Evolutionary conservation across 2,888 invertebrate species (phyloP), one percentile per base, ranked within the genome.

Genomic region (Dinocampus coccinellae): DNA sequence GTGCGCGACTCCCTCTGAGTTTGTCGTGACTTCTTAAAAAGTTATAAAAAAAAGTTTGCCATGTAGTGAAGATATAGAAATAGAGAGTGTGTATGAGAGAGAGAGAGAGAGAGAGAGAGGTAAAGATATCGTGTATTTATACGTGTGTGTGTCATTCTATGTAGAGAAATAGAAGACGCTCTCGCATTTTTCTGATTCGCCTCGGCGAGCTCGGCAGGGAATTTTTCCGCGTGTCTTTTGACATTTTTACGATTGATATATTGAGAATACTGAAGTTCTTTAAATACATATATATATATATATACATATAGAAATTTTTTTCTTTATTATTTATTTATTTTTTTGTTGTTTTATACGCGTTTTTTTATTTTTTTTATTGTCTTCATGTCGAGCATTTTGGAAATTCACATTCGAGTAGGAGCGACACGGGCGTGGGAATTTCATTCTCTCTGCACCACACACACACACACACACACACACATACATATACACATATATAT

Each of bases 1-100:
- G 83, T 83, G 79, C 78, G 79, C 79, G 81, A 78, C 80, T 82
- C 79, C 74, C 78, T 77, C 78, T 69, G 80, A 83, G 80, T 85
- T 84, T 82, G 79, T 80, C 78, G 79, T 78, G 81, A 81, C 82
- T 83, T 82, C 79, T 81, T 79, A 80, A 80, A 82, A 83, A 84
- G 81, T 81, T 78, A 77, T 81, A 80, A 84, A 83, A 81, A 79
- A 78, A n/a, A n/a, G 78, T 76, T 75, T 68, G 71, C 76, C 74
- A 20, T 47, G 16, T 20, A 47, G 47, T 47, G 16, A 47, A 47
- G 47, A 47, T 9, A 39, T 2, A 13, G 13, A n/a, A n/a, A n/a
- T 4, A 1, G 39, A 39, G 39, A 39, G 39, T 39, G 39, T n/a
- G n/a, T 39, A n/a, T 11, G 60, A 60, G 9, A 20, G 60, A 33